Evolutionary conservation across 2,888 invertebrate species (phyloP).

Genomic region (Drosophila phalerata): DNA sequence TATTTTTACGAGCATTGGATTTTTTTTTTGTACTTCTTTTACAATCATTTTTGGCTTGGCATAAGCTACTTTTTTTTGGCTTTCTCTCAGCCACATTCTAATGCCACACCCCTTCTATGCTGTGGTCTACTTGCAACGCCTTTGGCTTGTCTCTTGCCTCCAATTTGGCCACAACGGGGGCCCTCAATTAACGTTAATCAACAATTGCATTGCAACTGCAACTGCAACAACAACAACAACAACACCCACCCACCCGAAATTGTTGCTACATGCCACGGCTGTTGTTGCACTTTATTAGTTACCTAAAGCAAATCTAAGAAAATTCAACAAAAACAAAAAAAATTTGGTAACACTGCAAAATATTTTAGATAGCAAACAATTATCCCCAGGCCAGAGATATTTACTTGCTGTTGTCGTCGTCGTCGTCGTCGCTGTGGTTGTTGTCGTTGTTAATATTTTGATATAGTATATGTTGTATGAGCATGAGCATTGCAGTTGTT

Average conservation of each 20-base stretch:
- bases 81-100: conserved; percentile 44
- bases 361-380: conserved; percentile 69
- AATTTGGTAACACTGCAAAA: conserved; percentile 39
- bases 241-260: conserved; percentile 21
- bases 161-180: conserved; percentile 17
- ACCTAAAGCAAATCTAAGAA: conserved; percentile 1
- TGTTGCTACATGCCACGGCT: conserved; percentile 16
- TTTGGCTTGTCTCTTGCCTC: conserved; percentile 11
- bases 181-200: conserved; percentile 42
- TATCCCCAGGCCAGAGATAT: conserved; percentile 47
- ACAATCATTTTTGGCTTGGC: neutral
- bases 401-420: conserved; percentile 12
- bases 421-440: conserved; percentile 17
- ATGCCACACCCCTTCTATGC: conserved; percentile 24
- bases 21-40: conserved; percentile 14
- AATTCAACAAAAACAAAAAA: conserved; percentile 25
- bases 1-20: conserved; percentile 7
- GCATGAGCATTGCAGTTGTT: conserved; percentile 14
- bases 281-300: conserved; percentile 29
- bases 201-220: conserved; percentile 23
- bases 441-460: conserved; percentile 26
- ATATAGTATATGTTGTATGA: conserved; percentile 11
- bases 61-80: conserved; percentile 4
- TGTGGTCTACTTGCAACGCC: conserved; percentile 14
- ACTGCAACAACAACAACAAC: conserved; percentile 24